These are phyloP conservation scores for Falco columbarius DNA, from an alignment of 2,797 vertebrate genomes.

Conservation along the genomic window DNA sequence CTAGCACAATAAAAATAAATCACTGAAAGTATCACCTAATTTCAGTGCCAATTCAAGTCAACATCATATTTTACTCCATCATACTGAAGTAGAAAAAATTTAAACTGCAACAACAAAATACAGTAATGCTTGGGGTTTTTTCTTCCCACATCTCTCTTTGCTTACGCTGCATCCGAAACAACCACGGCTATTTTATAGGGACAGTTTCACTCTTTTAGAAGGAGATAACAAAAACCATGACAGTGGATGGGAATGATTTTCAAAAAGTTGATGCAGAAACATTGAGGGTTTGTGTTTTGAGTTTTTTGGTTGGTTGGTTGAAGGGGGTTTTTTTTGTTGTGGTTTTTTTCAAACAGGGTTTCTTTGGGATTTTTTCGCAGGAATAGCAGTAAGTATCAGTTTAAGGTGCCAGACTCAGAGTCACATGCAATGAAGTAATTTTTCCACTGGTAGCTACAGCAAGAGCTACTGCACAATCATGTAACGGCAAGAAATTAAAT, in stretches of 20 bases:
- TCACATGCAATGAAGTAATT: constrained; percentile 32
- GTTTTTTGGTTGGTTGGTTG: background rate
- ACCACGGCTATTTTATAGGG: background rate
- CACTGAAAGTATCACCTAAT: background rate
- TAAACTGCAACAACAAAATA: background rate
- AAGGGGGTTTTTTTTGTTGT: background rate
- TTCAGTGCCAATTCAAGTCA: background rate
- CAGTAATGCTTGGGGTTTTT: background rate
- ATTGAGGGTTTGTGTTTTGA: background rate
- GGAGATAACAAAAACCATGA: background rate
- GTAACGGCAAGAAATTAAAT: background rate
- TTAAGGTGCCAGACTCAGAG: background rate
- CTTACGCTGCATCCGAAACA: background rate
- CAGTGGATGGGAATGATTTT: background rate
- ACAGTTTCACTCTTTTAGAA: background rate
- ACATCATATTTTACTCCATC: background rate
- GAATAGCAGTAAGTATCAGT: background rate
- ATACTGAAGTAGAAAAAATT: background rate
- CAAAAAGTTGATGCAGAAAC: background rate
- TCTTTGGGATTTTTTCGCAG: background rate
- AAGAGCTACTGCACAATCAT: background rate
- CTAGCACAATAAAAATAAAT: background rate
- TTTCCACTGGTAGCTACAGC: constrained; percentile 3
- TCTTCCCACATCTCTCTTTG: background rate
- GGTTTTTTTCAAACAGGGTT: background rate